Evolutionary conservation across 2,888 invertebrate genomes (phyloP).

Genomic region (Hemicrepidius hirtus): DNA sequence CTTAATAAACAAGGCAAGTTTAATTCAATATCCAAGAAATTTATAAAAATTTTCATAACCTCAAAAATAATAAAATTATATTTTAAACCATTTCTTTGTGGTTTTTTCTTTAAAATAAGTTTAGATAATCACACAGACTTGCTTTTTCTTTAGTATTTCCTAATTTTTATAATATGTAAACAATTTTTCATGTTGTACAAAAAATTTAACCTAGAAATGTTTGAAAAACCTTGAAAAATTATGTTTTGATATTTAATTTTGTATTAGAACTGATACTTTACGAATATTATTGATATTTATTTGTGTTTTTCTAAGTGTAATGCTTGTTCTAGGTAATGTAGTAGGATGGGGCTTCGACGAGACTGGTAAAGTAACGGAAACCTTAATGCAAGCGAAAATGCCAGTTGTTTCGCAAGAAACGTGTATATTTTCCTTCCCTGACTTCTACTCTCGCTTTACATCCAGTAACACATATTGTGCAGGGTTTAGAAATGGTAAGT

Average conservation of each 20-base stretch:
- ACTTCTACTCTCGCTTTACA: conserved; percentile 77
- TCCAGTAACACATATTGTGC: conserved; percentile 75
- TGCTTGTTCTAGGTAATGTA: conserved; percentile 63
- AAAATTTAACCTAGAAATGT: too few species aligned
- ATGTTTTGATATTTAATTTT: too few species aligned
- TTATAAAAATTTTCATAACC: too few species aligned
- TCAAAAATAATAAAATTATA: too few species aligned
- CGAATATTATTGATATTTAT: not conserved
- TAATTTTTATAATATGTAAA: too few species aligned
- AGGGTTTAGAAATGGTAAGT: conserved; percentile 70
- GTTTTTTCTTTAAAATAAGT: too few species aligned
- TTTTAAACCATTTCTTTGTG: too few species aligned
- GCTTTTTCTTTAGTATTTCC: too few species aligned
- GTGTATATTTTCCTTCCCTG: conserved; percentile 77
- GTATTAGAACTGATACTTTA: too few species aligned
- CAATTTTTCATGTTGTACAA: too few species aligned
- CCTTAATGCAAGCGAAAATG: conserved; percentile 76
- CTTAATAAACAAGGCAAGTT: conserved; percentile 59
- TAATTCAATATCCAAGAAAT: not conserved
- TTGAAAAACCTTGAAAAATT: too few species aligned
- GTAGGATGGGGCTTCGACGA: conserved; percentile 76
- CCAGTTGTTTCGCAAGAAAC: conserved; percentile 77
- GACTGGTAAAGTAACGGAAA: conserved; percentile 75
- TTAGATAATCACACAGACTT: too few species aligned
- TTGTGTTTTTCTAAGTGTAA: conserved; percentile 10